These are phyloP conservation scores for Cyrtodaria siliqua DNA, from an alignment of 2,888 invertebrate genomes.

Conservation along the genomic window DNA sequence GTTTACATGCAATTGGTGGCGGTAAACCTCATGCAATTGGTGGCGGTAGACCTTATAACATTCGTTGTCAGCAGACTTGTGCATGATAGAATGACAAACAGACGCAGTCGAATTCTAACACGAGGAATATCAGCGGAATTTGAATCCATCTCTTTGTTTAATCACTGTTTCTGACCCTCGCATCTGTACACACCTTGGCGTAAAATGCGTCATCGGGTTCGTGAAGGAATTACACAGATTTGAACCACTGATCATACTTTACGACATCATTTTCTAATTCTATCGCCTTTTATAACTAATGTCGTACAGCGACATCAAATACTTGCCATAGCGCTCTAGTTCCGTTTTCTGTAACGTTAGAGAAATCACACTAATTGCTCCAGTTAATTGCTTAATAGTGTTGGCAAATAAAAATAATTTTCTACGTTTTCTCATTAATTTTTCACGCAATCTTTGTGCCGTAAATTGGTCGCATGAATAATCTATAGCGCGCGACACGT, in stretches of 20 bases:
- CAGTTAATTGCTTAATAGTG: slow-evolving; percentile 65
- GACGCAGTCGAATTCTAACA: too few species aligned
- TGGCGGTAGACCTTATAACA: too few species aligned
- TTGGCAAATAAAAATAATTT: slow-evolving; percentile 65
- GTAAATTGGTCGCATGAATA: slow-evolving; percentile 60
- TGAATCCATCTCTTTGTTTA: too few species aligned
- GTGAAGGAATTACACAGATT: background rate
- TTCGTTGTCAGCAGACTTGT: too few species aligned
- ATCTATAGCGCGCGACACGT: slow-evolving; percentile 32
- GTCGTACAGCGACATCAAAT: slow-evolving; percentile 38
- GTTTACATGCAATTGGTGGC: too few species aligned
- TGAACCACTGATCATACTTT: slow-evolving; percentile 25
- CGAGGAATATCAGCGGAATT: too few species aligned
- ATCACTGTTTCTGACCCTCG: slow-evolving; percentile 1
- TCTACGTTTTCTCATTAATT: slow-evolving; percentile 55
- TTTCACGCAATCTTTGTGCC: slow-evolving; percentile 41
- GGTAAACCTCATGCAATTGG: too few species aligned
- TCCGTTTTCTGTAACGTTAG: slow-evolving; percentile 9
- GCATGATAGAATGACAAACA: too few species aligned
- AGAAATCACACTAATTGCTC: slow-evolving; percentile 55
- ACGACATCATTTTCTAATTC: slow-evolving; percentile 23
- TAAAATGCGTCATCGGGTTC: background rate
- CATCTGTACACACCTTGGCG: slow-evolving; percentile 1
- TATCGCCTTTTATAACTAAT: slow-evolving; percentile 32
- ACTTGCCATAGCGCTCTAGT: slow-evolving; percentile 11